A percentile compares a stretch with the other conserved stretches of the same genome.
phyloP scores from a whole-genome alignment of 2,888 invertebrate species.

The Callosobruchus maculatus region DNA sequence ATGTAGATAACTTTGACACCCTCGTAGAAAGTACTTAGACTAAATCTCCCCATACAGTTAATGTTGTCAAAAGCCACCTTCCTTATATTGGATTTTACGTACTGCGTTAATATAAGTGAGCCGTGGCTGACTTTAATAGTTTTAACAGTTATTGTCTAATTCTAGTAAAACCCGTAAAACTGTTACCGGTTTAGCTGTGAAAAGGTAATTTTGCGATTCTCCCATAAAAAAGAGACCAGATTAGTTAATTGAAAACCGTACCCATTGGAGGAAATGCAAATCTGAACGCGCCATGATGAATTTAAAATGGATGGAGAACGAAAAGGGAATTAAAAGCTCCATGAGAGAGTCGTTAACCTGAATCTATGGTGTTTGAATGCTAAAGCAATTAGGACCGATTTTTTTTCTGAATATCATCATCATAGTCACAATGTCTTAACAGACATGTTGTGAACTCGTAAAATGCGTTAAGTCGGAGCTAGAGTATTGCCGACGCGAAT shows the following conservation, averaged over 20 bases:
- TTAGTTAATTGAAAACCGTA: neutral
- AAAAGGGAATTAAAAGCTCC: neutral
- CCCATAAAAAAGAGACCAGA: neutral
- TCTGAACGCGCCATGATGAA: neutral
- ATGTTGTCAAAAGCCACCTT: too few species aligned
- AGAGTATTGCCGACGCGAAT: too few species aligned
- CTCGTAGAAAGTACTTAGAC: too few species aligned
- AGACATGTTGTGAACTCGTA: too few species aligned
- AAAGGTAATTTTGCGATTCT: neutral
- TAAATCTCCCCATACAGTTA: too few species aligned
- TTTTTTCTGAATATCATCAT: too few species aligned
- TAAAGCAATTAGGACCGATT: too few species aligned
- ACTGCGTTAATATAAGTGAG: too few species aligned
- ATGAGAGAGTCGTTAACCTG: neutral
- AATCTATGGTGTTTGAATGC: neutral
- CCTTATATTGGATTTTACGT: neutral
- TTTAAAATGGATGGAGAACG: neutral
- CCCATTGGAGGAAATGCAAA: neutral
- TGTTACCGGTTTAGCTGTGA: neutral
- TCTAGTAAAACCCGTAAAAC: neutral
- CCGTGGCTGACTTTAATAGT: too few species aligned
- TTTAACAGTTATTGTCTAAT: neutral
- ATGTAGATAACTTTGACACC: too few species aligned
- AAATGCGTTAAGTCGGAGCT: too few species aligned
- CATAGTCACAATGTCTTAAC: too few species aligned